These are phyloP conservation scores for Melieria picta DNA, from an alignment of 2,888 invertebrate species.

Conservation along the genomic window DNA sequence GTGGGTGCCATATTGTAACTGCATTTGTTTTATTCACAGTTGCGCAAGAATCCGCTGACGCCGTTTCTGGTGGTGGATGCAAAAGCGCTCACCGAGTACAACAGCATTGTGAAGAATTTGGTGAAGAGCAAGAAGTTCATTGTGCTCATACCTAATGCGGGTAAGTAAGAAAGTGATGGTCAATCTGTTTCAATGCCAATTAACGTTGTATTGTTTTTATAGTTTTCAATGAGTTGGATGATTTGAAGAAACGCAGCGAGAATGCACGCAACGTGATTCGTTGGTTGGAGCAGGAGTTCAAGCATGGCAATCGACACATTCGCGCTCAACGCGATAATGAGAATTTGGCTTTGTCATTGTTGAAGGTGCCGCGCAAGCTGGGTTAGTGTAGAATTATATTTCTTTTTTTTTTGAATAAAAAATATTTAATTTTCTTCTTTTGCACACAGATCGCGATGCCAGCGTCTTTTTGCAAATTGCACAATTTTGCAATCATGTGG, in stretches of 20 bases:
- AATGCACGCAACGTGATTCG: conserved; percentile 91
- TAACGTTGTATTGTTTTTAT: conserved; percentile 32
- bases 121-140: conserved; percentile 86
- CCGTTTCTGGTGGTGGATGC: conserved; percentile 91
- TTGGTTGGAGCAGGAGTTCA: conserved; percentile 90
- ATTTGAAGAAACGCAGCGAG: conserved; percentile 84
- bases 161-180: conserved; percentile 68
- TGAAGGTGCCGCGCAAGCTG: conserved; percentile 81
- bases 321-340: conserved; percentile 89
- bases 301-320: conserved; percentile 86
- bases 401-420: neutral
- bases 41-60: conserved; percentile 68
- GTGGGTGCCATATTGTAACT: neutral
- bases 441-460: conserved; percentile 62
- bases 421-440: neutral
- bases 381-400: conserved; percentile 68
- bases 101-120: conserved; percentile 82
- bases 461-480: conserved; percentile 64
- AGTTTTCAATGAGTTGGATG: conserved; percentile 91
- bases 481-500: conserved; percentile 65
- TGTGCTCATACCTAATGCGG: conserved; percentile 86
- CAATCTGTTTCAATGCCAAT: neutral
- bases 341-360: conserved; percentile 75
- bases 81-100: conserved; percentile 80
- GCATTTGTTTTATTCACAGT: conserved; percentile 38